Base-by-base conservation (phyloP, 1,140 invertebrate species). In the Lineus longissimus region DNA sequence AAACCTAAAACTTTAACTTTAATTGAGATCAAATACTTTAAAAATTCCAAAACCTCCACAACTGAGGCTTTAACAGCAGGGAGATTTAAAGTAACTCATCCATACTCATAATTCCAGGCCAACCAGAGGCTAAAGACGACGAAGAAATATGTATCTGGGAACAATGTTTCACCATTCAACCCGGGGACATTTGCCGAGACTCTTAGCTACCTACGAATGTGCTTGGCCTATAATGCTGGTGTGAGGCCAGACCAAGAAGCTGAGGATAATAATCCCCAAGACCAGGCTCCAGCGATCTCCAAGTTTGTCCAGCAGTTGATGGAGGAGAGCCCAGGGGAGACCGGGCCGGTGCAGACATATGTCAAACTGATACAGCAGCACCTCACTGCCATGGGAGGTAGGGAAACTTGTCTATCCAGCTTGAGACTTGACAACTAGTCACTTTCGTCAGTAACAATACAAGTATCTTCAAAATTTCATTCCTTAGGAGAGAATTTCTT, bases 121-220 rank as follows among this genome's bases (percentile, higher is more conserved):
- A 56, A 64, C 40, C 47, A 68, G 51, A 64, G 87, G 69, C 83
- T 88, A 65, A 84, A 84, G 27, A 56, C 81, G 75, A 19, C 86
- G 80, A 71, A 79, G 75, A 63, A 86, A 85, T 73, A 82, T 85
- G 83, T 84, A 1, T 76, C 87, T 22, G 88, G 86, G 1, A 89
- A 87, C 72, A 85, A 87, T 58, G 84, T 86, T 60, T 72, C 91
- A 47, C 86, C 89, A 36, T 92, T 90, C 72, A 85, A 84, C 66
- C 83, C 87, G 22, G 69, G 83, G 33, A 85, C 87, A 1, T 89
- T 86, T 73, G 84, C 85, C 66, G 73, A 91, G 88, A 88, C 92
- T 64, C 77, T 93, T 6, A 82, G 88, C 2, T 93, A 93, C 78
- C 77, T 92, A 59, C 85, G 91, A 2, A 83, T 91, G 70, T 92